phyloP scores from a whole-genome alignment of 2,113 vertebrate genomes.

The Amblyornis subalaris region DNA sequence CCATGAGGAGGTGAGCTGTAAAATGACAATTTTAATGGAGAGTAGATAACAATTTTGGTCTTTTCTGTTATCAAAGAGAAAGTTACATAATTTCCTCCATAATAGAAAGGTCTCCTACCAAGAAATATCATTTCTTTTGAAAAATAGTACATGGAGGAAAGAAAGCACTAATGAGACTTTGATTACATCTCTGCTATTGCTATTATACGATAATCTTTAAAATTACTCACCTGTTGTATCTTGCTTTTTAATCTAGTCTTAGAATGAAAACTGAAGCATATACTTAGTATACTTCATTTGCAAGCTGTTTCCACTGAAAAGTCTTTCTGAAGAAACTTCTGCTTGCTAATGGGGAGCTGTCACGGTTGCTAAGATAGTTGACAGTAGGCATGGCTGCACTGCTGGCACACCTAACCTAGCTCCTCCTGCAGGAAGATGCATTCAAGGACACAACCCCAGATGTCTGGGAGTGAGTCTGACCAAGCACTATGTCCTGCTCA shows the following conservation, averaged over 20 bases:
- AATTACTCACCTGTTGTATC: neutral
- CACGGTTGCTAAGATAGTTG: rapidly evolving
- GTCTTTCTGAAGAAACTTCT: neutral
- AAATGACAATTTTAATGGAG: neutral
- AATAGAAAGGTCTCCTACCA: neutral
- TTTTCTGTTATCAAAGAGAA: neutral
- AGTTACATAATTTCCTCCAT: neutral
- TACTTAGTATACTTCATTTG: neutral
- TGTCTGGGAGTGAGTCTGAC: neutral
- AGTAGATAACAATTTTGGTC: neutral
- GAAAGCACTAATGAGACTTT: neutral
- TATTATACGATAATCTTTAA: neutral
- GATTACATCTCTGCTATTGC: neutral
- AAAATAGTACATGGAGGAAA: neutral
- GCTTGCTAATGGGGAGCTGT: neutral
- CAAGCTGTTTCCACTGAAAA: neutral
- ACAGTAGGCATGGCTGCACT: neutral
- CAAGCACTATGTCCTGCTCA: neutral
- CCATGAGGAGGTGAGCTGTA: neutral
- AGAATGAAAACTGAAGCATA: neutral
- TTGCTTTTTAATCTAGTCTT: neutral
- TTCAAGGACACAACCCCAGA: neutral
- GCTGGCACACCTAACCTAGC: neutral
- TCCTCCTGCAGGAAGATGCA: neutral
- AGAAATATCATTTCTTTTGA: neutral